Base-by-base conservation (phyloP, 2,797 vertebrate species). In the Lophius americanus region DNA sequence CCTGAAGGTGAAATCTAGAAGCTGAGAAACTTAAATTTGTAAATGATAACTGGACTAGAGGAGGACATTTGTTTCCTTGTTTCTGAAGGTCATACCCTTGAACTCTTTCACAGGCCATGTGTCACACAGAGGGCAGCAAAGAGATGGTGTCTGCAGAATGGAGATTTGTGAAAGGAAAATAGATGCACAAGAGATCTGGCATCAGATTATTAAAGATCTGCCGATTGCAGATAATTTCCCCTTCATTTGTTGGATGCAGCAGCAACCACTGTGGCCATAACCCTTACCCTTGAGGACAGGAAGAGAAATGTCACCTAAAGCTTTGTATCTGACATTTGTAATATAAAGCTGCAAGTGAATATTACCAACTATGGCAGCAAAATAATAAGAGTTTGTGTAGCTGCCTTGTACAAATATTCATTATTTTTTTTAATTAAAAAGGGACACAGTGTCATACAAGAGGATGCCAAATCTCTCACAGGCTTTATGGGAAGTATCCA, bases 31-130 rank as follows among this genome's bases (percentile, higher is more conserved):
- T 51, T 35, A 5, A 41, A 37, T 51, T 14, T 12, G 57, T 61
- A 38, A 39, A 2, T 13, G 68, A 72, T 63, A 78, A 78, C 47
- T 78, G 68, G 76, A 75, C 73, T 67, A 38, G 23, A 23, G 55
- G 66, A 72, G 60, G 57, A 73, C 60, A 53, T 70, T 69, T 59
- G 72, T 70, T 67, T 75, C 65, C 75, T 83, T 51, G 63, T 75
- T 74, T 76, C 73, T 85, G 54, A 53, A 77, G 85, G 85, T 82
- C 85, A 60, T 60, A 73, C 35, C 60, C 36, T 79, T 81, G 69
- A 52, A 62, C 50, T 76, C 63, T 78, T 68, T 39, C 37, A 43
- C 23, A 46, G 51, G 50, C 38, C 60, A 76, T 43, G 78, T 56
- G 75, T 77, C 70, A 49, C 76, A 64, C 55, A 38, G 4, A 2